Evolutionary conservation across 1,140 invertebrate species (phyloP).

Genomic region (Formica exsecta): DNA sequence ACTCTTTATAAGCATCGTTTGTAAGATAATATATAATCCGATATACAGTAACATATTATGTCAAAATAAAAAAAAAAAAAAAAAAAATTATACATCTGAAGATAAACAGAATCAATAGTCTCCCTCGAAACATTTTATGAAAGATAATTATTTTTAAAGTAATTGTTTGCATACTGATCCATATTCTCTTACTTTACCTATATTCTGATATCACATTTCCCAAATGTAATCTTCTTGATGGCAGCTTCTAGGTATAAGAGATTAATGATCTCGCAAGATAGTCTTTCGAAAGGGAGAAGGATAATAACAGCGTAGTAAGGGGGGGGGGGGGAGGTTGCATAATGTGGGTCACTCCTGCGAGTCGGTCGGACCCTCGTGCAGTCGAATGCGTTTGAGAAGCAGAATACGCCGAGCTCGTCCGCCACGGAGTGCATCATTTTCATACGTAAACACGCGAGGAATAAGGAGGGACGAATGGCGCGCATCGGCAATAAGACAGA

Average conservation of each 20-base stretch:
- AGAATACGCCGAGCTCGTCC: conserved; percentile 31
- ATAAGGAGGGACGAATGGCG: conserved; percentile 36
- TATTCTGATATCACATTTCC: background rate
- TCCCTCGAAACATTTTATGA: no score
- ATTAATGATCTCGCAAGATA: conserved; percentile 59
- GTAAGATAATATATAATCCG: conserved; percentile 23
- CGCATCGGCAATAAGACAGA: conserved; percentile 72
- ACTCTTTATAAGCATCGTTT: background rate
- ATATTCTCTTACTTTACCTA: no score
- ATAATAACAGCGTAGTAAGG: conserved; percentile 69
- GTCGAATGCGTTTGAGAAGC: conserved; percentile 54
- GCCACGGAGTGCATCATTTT: conserved; percentile 70
- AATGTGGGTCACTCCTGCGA: conserved; percentile 62
- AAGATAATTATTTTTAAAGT: no score
- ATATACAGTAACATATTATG: no score
- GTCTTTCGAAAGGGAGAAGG: conserved; percentile 36
- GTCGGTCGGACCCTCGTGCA: conserved; percentile 62
- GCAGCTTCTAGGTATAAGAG: conserved; percentile 23
- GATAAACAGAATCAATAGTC: no score
- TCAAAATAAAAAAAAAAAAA: no score
- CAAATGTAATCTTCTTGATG: conserved; percentile 34
- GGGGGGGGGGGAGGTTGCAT: conserved; percentile 7
- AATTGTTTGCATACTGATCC: no score
- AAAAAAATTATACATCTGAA: no score
- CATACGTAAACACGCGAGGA: conserved; percentile 75